These are phyloP conservation scores for Falco biarmicus DNA, from an alignment of 2,797 vertebrate species.

Conservation along the genomic window DNA sequence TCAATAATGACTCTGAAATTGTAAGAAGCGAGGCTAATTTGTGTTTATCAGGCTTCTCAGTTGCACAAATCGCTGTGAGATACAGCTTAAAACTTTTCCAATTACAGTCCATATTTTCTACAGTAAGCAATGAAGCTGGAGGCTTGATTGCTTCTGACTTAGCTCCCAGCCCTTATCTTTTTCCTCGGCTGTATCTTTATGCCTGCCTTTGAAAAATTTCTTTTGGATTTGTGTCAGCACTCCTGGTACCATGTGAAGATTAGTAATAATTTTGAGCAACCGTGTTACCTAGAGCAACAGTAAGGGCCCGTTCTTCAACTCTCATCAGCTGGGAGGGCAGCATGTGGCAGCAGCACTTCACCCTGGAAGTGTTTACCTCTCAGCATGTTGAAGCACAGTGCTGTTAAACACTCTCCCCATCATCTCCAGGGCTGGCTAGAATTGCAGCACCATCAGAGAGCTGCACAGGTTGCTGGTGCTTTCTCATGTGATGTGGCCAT, in stretches of 20 bases:
- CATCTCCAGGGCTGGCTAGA: background rate
- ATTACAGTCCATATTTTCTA: background rate
- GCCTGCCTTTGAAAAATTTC: background rate
- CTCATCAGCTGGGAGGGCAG: background rate
- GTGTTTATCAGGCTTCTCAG: constrained; percentile 12
- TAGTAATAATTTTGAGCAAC: background rate
- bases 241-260: background rate
- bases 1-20: constrained; percentile 8
- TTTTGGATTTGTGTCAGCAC: constrained; percentile 20
- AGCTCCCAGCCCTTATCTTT: background rate
- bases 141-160: constrained; percentile 7
- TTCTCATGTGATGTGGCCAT: background rate
- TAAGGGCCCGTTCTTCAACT: background rate
- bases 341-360: background rate
- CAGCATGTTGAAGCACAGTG: background rate
- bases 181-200: background rate
- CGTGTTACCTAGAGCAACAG: background rate
- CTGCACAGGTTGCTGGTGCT: background rate
- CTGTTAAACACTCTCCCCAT: background rate
- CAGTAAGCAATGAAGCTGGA: background rate
- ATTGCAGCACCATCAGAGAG: background rate
- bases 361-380: background rate
- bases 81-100: constrained; percentile 26
- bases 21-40: constrained; percentile 19
- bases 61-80: constrained; percentile 23